Conservation (phyloP, 2,797 vertebrate genomes). For the Echeneis naucrates region DNA sequence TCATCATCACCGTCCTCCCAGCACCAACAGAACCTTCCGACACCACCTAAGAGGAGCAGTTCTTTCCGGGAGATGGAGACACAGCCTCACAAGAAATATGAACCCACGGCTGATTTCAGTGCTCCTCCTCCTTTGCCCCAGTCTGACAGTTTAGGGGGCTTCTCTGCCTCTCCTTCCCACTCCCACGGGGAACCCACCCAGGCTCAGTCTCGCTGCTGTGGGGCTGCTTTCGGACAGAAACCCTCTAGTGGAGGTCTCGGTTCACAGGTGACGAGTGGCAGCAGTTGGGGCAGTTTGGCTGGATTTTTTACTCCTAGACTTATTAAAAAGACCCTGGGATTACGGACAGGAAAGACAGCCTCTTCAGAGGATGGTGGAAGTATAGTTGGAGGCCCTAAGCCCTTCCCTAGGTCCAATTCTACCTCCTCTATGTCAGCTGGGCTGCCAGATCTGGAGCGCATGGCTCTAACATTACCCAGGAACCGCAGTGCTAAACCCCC, state of each 20-base stretch:
- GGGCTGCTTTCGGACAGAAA: conserved; percentile 93
- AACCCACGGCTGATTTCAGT: conserved; percentile 91
- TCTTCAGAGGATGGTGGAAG: conserved; percentile 88
- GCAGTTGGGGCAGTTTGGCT: conserved; percentile 95
- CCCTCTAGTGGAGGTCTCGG: conserved; percentile 83
- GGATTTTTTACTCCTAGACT: conserved; percentile 98
- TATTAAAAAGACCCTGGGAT: conserved; percentile 97
- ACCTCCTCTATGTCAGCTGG: conserved; percentile 99
- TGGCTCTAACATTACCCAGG: conserved; percentile 96
- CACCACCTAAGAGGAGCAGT: conserved; percentile 96
- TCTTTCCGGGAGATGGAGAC: conserved; percentile 99
- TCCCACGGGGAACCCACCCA: conserved; percentile 90
- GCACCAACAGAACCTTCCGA: conserved; percentile 90
- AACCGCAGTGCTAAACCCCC: conserved; percentile 96
- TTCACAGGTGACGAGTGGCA: conserved; percentile 83
- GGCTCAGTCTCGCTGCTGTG: conserved; percentile 91
- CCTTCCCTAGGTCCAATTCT: conserved; percentile 97
- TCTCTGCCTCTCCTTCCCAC: conserved; percentile 84
- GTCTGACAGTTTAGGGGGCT: conserved; percentile 87
- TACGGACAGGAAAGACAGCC: conserved; percentile 92
- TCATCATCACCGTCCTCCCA: conserved; percentile 81
- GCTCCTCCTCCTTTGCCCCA: conserved; percentile 90
- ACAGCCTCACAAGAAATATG: conserved; percentile 97
- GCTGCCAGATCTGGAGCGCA: conserved; percentile 95
- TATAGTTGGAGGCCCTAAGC: conserved; percentile 78